These are phyloP conservation scores for Heteromyza rotundicornis DNA, from an alignment of 2,888 invertebrate species.

Conservation along the genomic window DNA sequence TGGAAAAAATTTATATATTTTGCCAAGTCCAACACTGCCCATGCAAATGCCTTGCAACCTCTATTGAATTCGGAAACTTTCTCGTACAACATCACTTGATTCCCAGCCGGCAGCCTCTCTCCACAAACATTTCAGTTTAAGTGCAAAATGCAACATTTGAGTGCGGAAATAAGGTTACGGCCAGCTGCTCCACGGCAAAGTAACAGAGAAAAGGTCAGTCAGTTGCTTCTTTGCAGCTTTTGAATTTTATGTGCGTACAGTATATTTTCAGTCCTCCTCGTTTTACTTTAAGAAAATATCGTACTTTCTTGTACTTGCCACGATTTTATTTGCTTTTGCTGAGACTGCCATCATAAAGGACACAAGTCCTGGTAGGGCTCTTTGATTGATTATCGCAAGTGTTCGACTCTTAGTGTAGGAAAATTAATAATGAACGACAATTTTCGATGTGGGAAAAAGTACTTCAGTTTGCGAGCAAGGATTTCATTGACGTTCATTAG, in stretches of 20 bases:
- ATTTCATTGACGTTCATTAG: background rate
- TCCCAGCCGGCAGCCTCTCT: no score
- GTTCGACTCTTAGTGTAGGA: slow-evolving; percentile 20
- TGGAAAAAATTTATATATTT: no score
- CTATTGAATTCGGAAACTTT: background rate
- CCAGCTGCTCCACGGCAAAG: background rate
- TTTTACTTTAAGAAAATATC: no score
- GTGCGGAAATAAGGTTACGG: background rate
- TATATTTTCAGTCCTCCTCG: no score
- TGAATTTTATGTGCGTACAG: background rate
- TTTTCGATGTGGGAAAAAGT: background rate
- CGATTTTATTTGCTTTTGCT: no score
- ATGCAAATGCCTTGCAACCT: background rate
- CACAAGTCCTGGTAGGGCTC: slow-evolving; percentile 13
- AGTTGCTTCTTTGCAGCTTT: background rate
- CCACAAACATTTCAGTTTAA: background rate
- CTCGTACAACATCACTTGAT: background rate
- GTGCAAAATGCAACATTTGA: slow-evolving; percentile 2
- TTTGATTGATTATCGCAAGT: slow-evolving; percentile 26
- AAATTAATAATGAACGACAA: slow-evolving; percentile 8
- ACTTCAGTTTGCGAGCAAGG: background rate
- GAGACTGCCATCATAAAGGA: no score
- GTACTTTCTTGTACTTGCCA: no score
- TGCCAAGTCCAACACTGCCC: background rate
- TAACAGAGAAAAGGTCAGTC: background rate